Percentiles rank a stretch among this genome's conserved stretches.
Conservation (phyloP, 2,797 vertebrate species). For the Aselliscus stoliczkanus region DNA sequence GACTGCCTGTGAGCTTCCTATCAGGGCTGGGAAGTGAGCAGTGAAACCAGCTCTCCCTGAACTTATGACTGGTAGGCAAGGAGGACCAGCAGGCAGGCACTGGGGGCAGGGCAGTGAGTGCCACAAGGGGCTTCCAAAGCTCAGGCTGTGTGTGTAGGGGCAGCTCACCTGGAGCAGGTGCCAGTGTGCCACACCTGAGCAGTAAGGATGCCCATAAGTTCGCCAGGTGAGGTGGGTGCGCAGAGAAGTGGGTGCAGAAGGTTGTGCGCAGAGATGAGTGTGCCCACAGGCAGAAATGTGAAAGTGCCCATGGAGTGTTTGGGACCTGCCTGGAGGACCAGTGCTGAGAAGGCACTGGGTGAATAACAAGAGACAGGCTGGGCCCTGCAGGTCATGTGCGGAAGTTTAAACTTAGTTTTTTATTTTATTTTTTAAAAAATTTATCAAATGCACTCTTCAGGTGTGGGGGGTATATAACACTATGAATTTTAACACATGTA, state of each 20-base stretch:
- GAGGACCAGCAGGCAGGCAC: background rate
- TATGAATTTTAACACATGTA: background rate
- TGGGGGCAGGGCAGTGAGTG: no score
- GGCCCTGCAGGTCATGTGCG: fast-evolving
- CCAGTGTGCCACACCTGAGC: background rate
- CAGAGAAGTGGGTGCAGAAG: background rate
- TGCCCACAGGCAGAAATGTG: background rate
- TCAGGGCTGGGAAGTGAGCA: background rate
- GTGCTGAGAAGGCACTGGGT: background rate
- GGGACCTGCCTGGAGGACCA: background rate
- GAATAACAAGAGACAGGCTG: background rate
- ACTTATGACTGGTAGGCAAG: background rate
- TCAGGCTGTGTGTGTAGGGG: background rate
- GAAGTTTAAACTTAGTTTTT: background rate
- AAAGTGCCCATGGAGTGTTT: background rate
- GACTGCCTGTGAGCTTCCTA: background rate
- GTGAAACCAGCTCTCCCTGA: background rate
- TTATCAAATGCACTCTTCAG: background rate
- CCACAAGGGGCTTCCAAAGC: fast-evolving
- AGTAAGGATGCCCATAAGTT: background rate
- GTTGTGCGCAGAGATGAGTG: background rate
- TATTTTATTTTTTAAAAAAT: background rate
- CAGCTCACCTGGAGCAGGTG: fast-evolving
- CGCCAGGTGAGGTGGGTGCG: background rate
- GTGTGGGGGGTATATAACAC: fast-evolving